Conservation (phyloP, 2,888 invertebrate species). For the Amphipyra tragopoginis region DNA sequence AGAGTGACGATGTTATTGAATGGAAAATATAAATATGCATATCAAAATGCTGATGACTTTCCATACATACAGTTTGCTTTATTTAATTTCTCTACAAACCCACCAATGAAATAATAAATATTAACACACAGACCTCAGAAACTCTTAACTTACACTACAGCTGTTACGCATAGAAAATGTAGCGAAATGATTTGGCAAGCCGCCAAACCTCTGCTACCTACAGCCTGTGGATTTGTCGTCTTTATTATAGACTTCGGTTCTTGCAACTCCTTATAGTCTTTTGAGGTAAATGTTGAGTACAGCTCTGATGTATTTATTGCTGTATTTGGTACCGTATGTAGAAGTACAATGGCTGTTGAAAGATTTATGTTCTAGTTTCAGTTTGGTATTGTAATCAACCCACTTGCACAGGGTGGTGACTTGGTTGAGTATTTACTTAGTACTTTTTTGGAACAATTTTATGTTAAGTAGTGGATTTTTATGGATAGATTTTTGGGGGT, state of each 20-base stretch:
- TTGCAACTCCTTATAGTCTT: slow-evolving; percentile 51
- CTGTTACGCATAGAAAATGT: slow-evolving; percentile 57
- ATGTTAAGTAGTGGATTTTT: no score
- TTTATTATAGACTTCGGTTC: slow-evolving; percentile 68
- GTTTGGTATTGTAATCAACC: not conserved
- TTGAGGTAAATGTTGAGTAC: slow-evolving; percentile 52
- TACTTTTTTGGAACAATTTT: no score
- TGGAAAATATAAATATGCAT: no score
- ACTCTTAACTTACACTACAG: slow-evolving; percentile 43
- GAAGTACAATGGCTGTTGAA: not conserved
- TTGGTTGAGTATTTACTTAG: no score
- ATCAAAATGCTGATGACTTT: no score
- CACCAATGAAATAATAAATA: not conserved
- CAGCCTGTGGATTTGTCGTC: slow-evolving; percentile 67
- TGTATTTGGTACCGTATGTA: not conserved
- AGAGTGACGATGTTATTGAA: no score
- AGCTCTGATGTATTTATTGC: slow-evolving; percentile 24
- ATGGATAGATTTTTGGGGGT: no score
- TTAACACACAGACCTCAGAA: not conserved
- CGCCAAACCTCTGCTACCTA: slow-evolving; percentile 68
- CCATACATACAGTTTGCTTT: not conserved
- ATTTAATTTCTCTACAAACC: not conserved
- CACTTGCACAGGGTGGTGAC: no score
- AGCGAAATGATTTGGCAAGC: slow-evolving; percentile 73
- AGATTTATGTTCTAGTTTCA: not conserved